These are phyloP conservation scores for Dicrurus megarhynchus DNA, from an alignment of 2,113 vertebrate species.

Conservation along the genomic window DNA sequence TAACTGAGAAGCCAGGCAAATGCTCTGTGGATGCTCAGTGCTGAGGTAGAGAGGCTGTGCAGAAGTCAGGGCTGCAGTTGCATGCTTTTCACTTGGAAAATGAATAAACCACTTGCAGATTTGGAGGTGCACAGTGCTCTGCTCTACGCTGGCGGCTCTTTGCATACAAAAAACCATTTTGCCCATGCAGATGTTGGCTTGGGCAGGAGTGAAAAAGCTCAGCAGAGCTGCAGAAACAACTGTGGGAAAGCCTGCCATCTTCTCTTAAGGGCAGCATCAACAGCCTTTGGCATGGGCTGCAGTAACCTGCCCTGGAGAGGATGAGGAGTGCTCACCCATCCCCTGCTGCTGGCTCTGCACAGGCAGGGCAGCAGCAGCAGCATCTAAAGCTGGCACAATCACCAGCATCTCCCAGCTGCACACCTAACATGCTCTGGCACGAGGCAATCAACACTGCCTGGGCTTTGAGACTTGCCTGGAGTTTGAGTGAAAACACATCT, in stretches of 20 bases:
- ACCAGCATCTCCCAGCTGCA: background rate
- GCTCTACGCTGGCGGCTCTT: accelerated
- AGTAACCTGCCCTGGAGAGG: background rate
- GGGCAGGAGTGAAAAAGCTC: background rate
- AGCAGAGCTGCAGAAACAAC: background rate
- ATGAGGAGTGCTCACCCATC: background rate
- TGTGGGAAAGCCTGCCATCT: background rate
- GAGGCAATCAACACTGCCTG: accelerated
- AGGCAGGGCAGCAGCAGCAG: background rate
- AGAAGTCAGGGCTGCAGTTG: background rate
- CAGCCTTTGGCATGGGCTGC: background rate
- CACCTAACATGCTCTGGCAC: accelerated
- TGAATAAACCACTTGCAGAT: background rate
- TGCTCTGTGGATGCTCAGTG: background rate
- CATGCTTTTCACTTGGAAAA: background rate
- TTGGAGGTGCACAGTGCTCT: background rate
- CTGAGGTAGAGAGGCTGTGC: background rate
- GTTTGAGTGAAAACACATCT: background rate
- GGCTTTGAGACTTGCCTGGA: background rate
- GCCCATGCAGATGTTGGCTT: accelerated
- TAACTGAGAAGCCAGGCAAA: background rate
- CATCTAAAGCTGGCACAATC: background rate
- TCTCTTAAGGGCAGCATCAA: background rate
- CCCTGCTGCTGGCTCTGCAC: accelerated
- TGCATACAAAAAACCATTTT: background rate